These are phyloP conservation scores for Myanophis thanlyinensis DNA, from an alignment of 2,113 vertebrate genomes.

Conservation along the genomic window DNA sequence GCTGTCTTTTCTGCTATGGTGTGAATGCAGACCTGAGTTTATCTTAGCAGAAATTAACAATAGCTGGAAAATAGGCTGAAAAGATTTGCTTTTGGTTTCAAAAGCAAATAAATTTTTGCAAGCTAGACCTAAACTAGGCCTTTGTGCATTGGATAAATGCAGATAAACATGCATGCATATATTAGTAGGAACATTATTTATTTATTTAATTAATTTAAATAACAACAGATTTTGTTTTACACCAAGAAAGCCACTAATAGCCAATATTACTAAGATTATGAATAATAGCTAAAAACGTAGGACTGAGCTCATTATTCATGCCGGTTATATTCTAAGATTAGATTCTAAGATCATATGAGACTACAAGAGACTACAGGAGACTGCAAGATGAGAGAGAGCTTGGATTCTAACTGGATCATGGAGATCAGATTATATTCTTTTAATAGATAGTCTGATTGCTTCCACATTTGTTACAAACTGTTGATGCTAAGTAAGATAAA, in stretches of 20 bases:
- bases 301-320: not conserved
- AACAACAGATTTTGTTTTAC: not conserved
- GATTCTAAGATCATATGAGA: not conserved
- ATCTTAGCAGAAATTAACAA: slow-evolving; percentile 28
- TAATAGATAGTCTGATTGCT: not conserved
- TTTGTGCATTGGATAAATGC: not conserved
- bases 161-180: not conserved
- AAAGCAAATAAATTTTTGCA: slow-evolving; percentile 16
- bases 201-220: too few relatives aligned
- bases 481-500: not conserved
- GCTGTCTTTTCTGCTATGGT: not conserved
- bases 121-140: not conserved
- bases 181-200: not conserved
- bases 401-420: not conserved
- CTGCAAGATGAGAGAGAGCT: not conserved
- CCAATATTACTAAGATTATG: not conserved
- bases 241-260: not conserved
- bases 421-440: not conserved
- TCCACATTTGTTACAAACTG: not conserved
- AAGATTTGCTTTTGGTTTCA: not conserved
- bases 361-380: too few relatives aligned
- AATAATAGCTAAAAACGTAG: not conserved
- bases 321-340: not conserved
- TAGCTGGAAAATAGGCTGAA: not conserved
- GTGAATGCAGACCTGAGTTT: slow-evolving; percentile 22